phyloP scores from a whole-genome alignment of 92 coral and sea anemone species.

The Epizoanthus ramosus region DNA sequence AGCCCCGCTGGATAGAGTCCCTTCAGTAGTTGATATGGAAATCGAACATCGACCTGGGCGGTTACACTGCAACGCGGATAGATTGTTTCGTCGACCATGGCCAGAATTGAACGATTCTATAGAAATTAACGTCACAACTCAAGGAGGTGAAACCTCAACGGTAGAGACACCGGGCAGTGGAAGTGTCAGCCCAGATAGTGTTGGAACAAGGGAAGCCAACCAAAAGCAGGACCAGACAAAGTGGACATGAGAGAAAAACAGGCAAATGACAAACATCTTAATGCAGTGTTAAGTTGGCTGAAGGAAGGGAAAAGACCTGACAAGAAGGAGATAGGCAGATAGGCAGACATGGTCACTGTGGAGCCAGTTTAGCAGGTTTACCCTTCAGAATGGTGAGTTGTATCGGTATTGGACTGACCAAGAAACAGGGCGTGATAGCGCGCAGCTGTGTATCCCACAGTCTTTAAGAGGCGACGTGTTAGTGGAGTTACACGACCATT shows the following conservation, averaged over 20 bases:
- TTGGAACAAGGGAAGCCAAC: neutral
- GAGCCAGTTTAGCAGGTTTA: constrained; percentile 49
- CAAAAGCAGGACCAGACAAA: neutral
- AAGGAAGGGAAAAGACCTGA: constrained; percentile 41
- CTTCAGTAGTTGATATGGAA: constrained; percentile 26
- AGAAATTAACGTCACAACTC: no score
- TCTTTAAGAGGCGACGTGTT: neutral
- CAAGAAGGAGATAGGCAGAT: constrained; percentile 44
- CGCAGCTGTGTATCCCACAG: neutral
- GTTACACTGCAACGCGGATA: constrained; percentile 40
- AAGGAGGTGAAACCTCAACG: neutral
- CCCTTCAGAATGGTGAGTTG: constrained; percentile 25
- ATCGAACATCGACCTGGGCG: constrained; percentile 43
- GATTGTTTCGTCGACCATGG: constrained; percentile 42
- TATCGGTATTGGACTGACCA: neutral
- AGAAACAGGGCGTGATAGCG: neutral
- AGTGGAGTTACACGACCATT: constrained; percentile 29
- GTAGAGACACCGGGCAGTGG: constrained; percentile 30
- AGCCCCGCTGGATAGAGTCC: constrained; percentile 32
- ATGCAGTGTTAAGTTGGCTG: constrained; percentile 48
- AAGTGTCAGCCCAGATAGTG: constrained; percentile 15
- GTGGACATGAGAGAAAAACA: constrained; percentile 43
- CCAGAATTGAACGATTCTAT: neutral
- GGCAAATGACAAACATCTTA: constrained; percentile 17
- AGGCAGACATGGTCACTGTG: constrained; percentile 55